Evolutionary conservation across 2,888 invertebrate species (phyloP).

Genomic region (Melolontha melolontha): DNA sequence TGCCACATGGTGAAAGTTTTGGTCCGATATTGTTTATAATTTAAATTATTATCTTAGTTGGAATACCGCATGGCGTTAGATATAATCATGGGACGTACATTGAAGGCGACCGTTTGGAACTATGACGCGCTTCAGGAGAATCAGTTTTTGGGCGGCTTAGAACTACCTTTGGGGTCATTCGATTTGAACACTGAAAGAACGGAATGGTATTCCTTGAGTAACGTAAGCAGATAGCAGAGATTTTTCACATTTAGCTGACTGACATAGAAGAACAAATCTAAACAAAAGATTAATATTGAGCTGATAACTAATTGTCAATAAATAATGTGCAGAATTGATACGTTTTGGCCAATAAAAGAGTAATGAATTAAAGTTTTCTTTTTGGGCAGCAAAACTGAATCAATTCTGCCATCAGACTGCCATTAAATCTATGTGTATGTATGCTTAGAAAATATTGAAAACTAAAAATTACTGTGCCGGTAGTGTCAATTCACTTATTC

Average conservation of each 20-base stretch:
- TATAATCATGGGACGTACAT: conserved; percentile 76
- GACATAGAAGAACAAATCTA: not conserved
- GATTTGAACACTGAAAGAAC: conserved; percentile 83
- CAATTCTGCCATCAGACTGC: conserved; percentile 3
- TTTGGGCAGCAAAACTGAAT: not conserved
- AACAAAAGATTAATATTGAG: not conserved
- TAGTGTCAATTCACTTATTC: not conserved
- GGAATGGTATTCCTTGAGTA: conserved; percentile 85
- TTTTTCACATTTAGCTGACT: conserved; percentile 17
- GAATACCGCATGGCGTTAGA: conserved; percentile 89
- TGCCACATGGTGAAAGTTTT: not conserved
- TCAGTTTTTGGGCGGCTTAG: conserved; percentile 93
- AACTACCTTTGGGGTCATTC: conserved; percentile 79
- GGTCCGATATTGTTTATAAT: conserved; percentile 30
- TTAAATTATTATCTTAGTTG: conserved; percentile 69
- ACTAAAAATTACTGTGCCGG: not conserved
- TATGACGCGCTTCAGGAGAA: conserved; percentile 95
- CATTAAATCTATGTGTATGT: conserved; percentile 20
- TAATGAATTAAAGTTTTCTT: conserved; percentile 8
- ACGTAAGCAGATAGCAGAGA: conserved; percentile 58
- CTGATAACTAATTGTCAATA: too few species aligned
- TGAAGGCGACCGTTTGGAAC: conserved; percentile 97
- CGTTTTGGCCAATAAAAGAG: too few species aligned
- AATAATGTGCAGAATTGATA: too few species aligned
- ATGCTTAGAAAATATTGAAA: too few species aligned